Percentiles rank a stretch among this genome's conserved stretches.
Conservation (phyloP, 2,888 invertebrate species). For the Neoaliturus tenellus region DNA sequence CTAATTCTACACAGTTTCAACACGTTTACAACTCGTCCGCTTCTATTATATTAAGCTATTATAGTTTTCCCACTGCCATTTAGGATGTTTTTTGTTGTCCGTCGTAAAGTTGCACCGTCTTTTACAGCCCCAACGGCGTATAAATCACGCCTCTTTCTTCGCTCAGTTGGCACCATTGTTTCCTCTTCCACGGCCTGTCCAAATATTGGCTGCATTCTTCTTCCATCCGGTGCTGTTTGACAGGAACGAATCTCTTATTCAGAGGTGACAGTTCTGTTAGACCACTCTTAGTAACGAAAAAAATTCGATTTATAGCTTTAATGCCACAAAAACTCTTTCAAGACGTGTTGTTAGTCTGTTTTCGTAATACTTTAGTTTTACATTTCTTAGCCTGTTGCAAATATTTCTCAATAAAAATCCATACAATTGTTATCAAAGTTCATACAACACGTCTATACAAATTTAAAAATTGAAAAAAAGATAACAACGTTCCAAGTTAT, state of each 20-base stretch:
- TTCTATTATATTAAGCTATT: background rate
- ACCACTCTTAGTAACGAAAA: background rate
- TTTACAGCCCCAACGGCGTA: background rate
- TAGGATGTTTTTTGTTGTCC: background rate
- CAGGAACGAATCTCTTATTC: constrained; percentile 10
- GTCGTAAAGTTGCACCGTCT: background rate
- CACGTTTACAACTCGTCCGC: background rate
- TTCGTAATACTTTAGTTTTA: no score
- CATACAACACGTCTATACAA: no score
- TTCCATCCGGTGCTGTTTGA: background rate
- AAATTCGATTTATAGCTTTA: no score
- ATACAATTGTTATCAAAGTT: no score
- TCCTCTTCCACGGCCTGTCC: background rate
- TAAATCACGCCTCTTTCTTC: constrained; percentile 1
- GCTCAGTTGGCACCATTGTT: background rate
- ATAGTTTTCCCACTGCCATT: background rate
- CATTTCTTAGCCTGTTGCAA: no score
- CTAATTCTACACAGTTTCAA: background rate
- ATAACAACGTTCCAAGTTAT: no score
- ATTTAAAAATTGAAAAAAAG: no score
- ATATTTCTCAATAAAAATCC: no score
- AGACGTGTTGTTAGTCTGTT: no score
- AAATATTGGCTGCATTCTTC: constrained; percentile 23
- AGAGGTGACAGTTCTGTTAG: background rate
- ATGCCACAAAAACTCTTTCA: no score